These are phyloP conservation scores for Zaprionus africanus DNA, from an alignment of 1,140 invertebrate species.

Conservation along the genomic window DNA sequence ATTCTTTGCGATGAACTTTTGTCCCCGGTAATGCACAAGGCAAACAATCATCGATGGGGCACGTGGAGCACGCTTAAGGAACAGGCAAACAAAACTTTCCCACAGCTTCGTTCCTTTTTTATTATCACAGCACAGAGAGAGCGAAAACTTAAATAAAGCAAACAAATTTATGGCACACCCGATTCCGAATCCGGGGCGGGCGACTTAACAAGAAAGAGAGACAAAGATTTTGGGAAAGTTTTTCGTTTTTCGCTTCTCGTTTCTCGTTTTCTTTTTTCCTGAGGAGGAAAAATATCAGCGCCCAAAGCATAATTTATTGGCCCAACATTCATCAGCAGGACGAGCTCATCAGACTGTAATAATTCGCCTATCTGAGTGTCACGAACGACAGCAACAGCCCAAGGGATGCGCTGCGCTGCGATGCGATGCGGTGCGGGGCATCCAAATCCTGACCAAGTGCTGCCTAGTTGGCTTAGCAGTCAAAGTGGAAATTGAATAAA, in stretches of 20 bases:
- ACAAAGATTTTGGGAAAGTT: conserved; percentile 28
- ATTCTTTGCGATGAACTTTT: conserved; percentile 37
- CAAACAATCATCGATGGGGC: conserved; percentile 55
- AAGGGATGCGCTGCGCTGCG: background rate
- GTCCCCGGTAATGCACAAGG: conserved; percentile 50
- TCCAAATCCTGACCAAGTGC: conserved; percentile 14
- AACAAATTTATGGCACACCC: conserved; percentile 71
- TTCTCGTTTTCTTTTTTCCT: background rate
- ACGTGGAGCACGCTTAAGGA: conserved; percentile 12
- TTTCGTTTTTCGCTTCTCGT: background rate
- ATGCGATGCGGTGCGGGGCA: background rate
- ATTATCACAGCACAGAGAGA: conserved; percentile 58
- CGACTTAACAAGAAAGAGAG: background rate
- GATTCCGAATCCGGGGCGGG: background rate
- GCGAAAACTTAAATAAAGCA: conserved; percentile 77
- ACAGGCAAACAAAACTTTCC: conserved; percentile 14
- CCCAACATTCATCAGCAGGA: conserved; percentile 75
- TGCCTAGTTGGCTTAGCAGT: conserved; percentile 55
- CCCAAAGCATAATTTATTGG: conserved; percentile 77
- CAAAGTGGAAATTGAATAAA: conserved; percentile 78
- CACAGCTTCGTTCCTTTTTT: conserved; percentile 17
- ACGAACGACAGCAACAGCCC: conserved; percentile 50
- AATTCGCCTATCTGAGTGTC: conserved; percentile 80
- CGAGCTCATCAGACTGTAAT: conserved; percentile 81
- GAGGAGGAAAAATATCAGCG: conserved; percentile 37